These are phyloP conservation scores for Phaetusa simplex DNA, from an alignment of 2,113 vertebrate genomes.

Conservation along the genomic window DNA sequence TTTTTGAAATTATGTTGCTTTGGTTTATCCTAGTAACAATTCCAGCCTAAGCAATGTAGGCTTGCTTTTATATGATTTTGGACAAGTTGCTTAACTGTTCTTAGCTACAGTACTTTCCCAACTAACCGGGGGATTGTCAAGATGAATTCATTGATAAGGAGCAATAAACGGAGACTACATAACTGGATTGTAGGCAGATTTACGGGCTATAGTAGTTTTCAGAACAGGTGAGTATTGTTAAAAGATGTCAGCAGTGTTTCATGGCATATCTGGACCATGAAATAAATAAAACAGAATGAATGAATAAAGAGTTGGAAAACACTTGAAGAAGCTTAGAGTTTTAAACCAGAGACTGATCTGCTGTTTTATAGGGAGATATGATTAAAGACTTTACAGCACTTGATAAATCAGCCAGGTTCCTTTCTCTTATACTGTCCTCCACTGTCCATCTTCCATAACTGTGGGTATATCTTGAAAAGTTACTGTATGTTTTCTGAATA, in stretches of 20 bases:
- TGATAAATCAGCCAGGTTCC: not conserved
- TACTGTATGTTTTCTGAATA: not conserved
- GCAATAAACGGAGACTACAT: not conserved
- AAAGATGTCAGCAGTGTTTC: not conserved
- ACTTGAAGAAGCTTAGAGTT: not conserved
- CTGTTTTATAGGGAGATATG: not conserved
- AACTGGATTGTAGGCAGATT: not conserved
- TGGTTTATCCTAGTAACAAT: not conserved
- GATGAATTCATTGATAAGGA: not conserved
- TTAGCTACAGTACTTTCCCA: not conserved
- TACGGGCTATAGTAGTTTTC: not conserved
- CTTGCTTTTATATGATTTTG: not conserved
- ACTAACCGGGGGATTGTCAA: not conserved
- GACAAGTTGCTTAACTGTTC: not conserved
- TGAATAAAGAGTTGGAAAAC: not conserved
- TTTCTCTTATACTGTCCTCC: not conserved
- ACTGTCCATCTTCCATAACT: not conserved
- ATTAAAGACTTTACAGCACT: not conserved
- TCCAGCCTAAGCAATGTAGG: not conserved
- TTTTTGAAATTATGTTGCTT: not conserved
- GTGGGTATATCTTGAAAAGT: not conserved
- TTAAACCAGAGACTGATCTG: not conserved
- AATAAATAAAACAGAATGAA: not conserved
- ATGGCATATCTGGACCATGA: not conserved
- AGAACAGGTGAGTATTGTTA: not conserved